Base-by-base conservation (phyloP, 2,797 vertebrate genomes). In the Epinephelus awoara region DNA sequence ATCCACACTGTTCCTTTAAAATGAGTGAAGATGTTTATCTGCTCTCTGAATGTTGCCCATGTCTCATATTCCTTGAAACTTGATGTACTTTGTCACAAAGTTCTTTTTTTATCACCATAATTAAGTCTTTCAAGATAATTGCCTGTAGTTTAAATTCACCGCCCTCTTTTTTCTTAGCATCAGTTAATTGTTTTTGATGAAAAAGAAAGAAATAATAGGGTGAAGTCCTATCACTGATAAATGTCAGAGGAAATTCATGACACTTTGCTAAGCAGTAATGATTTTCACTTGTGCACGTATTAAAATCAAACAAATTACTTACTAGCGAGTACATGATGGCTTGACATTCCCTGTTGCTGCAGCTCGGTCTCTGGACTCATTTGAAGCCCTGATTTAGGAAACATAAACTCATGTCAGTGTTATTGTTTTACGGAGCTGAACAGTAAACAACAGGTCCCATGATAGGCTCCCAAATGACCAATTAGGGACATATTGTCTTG, bases 381-480 rank as follows among this genome's bases (percentile, higher is more conserved):
- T 67, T 83, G 69, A 84, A 80, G 79, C 69, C 83, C 72, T 63
- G 69, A 87, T 88, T 90, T 82, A 74, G 75, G 73, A 83, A 86
- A 87, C 72, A 58, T 62, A 78, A 82, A 63, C 71, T 64, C 83
- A 83, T 79, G 90, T 86, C 92, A 89, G 76, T 72, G 82, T 76
- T 91, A 72, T 83, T 85, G 89, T 88, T 82, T 90, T 58, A 80
- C 69, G 14, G 72, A 89, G 92, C 89, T 75, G 80, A 94, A 92
- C 91, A 75, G 89, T 89, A 92, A 93, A 94, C 92, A 94, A 42
- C 57, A 42, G 78, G 79, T 89, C 90, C 87, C 89, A 82, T 57
- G 77, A 80, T 65, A 51, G 61, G 65, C 69, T 92, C 94, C 94
- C 94, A 84, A 82, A 91, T 91, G 93, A 91, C 93, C 92, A 95